Evolutionary conservation across 2,113 vertebrate species (phyloP).

Genomic region (Emydocephalus ijimae): DNA sequence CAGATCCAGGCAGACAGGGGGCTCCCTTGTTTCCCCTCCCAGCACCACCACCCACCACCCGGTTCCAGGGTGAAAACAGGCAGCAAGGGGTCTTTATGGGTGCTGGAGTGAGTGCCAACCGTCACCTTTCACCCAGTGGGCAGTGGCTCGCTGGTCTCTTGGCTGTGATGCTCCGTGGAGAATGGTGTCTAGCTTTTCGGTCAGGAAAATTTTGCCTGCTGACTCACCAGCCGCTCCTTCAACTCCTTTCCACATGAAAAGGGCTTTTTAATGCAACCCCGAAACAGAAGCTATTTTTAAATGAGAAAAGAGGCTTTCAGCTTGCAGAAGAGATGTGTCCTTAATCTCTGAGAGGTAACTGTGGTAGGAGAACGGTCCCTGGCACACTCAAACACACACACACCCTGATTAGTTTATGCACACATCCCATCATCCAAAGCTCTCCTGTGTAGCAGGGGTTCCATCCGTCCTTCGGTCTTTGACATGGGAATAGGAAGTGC

Average conservation of each 20-base stretch:
- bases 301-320: not conserved
- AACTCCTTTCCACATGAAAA: slow-evolving; percentile 41
- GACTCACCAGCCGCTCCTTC: slow-evolving; percentile 46
- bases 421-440: not conserved
- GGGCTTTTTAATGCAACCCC: not conserved
- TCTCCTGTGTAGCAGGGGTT: no score
- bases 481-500: not conserved
- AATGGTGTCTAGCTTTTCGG: slow-evolving; percentile 47
- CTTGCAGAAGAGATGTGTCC: not conserved
- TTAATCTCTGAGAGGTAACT: not conserved
- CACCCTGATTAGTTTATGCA: not conserved
- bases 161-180: slow-evolving; percentile 3
- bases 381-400: not conserved
- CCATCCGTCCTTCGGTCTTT: not conserved
- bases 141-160: not conserved
- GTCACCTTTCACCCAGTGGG: not conserved
- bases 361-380: not conserved
- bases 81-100: not conserved
- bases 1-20: not conserved
- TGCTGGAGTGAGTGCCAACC: not conserved
- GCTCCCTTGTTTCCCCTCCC: not conserved
- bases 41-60: no score
- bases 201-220: slow-evolving; percentile 49
- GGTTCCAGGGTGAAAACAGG: not conserved
- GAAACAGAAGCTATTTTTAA: slow-evolving; percentile 18